A percentile compares a stretch with the other conserved stretches of the same genome.
Evolutionary conservation across 1,140 invertebrate species (phyloP).

Genomic region (Wiebesia pumilae): DNA sequence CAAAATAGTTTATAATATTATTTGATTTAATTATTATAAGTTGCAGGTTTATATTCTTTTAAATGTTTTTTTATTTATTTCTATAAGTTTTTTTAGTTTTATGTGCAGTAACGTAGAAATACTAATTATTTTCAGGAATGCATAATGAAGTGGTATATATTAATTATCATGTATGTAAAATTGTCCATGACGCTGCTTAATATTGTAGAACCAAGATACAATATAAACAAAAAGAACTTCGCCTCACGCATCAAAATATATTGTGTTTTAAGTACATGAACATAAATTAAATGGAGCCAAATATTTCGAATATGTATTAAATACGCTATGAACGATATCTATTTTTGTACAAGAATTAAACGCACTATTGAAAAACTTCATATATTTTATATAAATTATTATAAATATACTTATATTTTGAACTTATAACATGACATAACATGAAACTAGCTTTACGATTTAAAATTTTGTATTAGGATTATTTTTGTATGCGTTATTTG

Average conservation of each 20-base stretch:
- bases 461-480: constrained; percentile 7
- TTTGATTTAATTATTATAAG: neutral
- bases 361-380: neutral
- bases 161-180: constrained; percentile 54
- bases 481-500: constrained; percentile 22
- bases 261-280: neutral
- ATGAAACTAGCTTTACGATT: neutral
- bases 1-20: neutral
- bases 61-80: constrained; percentile 23
- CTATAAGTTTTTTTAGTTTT: constrained; percentile 46
- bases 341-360: constrained; percentile 23
- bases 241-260: constrained; percentile 58
- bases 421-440: neutral
- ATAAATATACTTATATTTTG: constrained; percentile 24
- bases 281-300: neutral
- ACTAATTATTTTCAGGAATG: constrained; percentile 69
- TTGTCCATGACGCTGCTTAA: constrained; percentile 64
- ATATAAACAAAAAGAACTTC: constrained; percentile 65
- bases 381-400: constrained; percentile 25
- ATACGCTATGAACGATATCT: neutral
- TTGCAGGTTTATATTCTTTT: neutral
- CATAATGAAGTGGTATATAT: neutral
- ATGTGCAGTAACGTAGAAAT: constrained; percentile 13
- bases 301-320: neutral
- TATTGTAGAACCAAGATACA: constrained; percentile 67